These are phyloP conservation scores for Chrysogorgia sp. DNA, from an alignment of 92 coral and sea anemone species.

Conservation along the genomic window DNA sequence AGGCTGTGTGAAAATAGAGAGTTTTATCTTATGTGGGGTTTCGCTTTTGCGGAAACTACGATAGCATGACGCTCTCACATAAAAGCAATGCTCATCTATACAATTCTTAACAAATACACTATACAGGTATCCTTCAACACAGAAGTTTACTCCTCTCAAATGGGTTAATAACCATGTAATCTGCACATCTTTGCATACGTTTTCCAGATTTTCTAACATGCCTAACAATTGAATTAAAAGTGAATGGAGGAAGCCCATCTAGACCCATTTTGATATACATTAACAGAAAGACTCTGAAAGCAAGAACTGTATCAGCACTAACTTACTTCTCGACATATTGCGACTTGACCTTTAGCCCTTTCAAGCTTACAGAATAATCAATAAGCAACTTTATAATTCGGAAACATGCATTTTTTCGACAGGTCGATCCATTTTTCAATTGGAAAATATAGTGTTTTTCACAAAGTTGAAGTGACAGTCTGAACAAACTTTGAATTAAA, in stretches of 20 bases:
- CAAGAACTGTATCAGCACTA: not conserved
- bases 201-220: slow-evolving; percentile 49
- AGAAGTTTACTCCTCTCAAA: slow-evolving; percentile 46
- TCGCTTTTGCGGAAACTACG: slow-evolving; percentile 41
- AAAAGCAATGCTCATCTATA: slow-evolving; percentile 38
- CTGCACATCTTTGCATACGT: slow-evolving; percentile 16
- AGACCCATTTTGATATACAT: slow-evolving; percentile 32
- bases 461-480: no score
- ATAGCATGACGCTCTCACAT: slow-evolving; percentile 48
- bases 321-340: slow-evolving; percentile 48
- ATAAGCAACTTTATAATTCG: slow-evolving; percentile 27
- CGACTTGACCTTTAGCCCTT: slow-evolving; percentile 47
- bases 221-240: slow-evolving; percentile 30
- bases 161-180: slow-evolving; percentile 31
- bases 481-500: no score
- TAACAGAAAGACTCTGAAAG: slow-evolving; percentile 7
- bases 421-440: slow-evolving; percentile 26
- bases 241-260: slow-evolving; percentile 23
- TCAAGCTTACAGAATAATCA: slow-evolving; percentile 24
- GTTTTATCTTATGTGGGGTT: slow-evolving; percentile 38
- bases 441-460: no score
- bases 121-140: slow-evolving; percentile 52
- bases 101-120: slow-evolving; percentile 37
- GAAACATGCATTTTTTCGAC: slow-evolving; percentile 37
- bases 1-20: slow-evolving; percentile 39